Base-by-base conservation (phyloP, 2,888 invertebrate genomes). In the Myopa tessellatipennis region DNA sequence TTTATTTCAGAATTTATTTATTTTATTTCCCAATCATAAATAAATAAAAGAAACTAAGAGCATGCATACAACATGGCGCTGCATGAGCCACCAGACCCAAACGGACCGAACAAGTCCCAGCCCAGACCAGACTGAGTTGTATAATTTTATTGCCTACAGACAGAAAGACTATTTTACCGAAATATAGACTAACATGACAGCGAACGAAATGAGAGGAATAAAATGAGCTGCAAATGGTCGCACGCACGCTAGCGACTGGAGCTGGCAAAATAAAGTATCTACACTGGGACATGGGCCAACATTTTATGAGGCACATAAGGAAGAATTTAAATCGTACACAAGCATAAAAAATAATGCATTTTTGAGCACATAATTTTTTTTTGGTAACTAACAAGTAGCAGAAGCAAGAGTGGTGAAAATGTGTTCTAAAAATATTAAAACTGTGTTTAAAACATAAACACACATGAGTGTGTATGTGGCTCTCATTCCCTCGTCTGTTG, bases 71-170 rank as follows among this genome's bases (percentile, higher is more conserved):
- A 58, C 58, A 8, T 10, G 61, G 26, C n/a, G 26, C 61, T n/a
- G 58, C 58, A 58, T 14, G 58, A 61, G n/a, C 26, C 26, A 61
- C 61, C 10, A 12, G 61, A 65, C 61, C 26, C n/a, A 34, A 61
- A 5, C 61, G 34, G 8, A 5, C 61, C 6, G 8, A 14, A 12
- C 55, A 55, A 55, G 16, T 26, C 8, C 38, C 65, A 65, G 34
- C 34, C 65, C 5, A 12, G 38, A 4, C 65, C 65, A 65, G 65
- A 65, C 14, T 34, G 14, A 38, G 38, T 34, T 36, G 34, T 65
- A 65, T 65, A 38, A 65, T 52, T 70, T 70, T 70, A 70, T 70
- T 55, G 70, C 70, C 55, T 55, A 4, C 55, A 52, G 55, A 18
- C 70, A 52, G 38, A 26, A 26, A 52, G 70, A 70, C 70, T 52